Percentiles rank a stretch among this genome's conserved stretches.
These are phyloP conservation scores for Gobionotothen gibberifrons DNA, from an alignment of 2,797 vertebrate species.

Conservation along the genomic window DNA sequence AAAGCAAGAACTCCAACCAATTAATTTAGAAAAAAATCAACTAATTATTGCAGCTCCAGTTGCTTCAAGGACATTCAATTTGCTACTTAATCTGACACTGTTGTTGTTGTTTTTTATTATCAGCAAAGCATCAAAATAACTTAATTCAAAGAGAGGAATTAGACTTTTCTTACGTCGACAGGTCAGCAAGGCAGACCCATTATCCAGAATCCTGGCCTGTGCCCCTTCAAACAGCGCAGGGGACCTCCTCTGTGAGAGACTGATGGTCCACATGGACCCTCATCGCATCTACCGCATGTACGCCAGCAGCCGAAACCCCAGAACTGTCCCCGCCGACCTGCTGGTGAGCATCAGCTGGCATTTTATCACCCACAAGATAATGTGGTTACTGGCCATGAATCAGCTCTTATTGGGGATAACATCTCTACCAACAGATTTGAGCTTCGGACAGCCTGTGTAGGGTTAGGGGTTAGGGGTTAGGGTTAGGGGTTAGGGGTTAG, in stretches of 20 bases:
- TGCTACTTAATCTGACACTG: neutral
- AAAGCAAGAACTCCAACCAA: too few species aligned
- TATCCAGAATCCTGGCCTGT: slow-evolving; percentile 88
- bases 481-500: too few species aligned
- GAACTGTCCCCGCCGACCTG: slow-evolving; percentile 80
- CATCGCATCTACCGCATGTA: slow-evolving; percentile 87
- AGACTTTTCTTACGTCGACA: slow-evolving; percentile 77
- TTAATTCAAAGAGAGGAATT: slow-evolving; percentile 23
- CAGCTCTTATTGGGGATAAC: neutral
- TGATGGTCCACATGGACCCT: slow-evolving; percentile 81
- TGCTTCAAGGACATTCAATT: neutral
- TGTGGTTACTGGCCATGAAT: neutral
- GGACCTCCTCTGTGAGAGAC: slow-evolving; percentile 91
- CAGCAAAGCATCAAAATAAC: slow-evolving; percentile 81
- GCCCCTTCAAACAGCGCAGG: slow-evolving; percentile 92
- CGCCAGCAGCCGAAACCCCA: slow-evolving; percentile 85
- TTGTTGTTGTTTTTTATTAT: slow-evolving; percentile 63
- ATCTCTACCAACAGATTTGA: neutral
- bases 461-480: too few species aligned
- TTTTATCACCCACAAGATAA: neutral
- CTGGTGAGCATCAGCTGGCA: slow-evolving; percentile 75
- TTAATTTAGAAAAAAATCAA: too few species aligned
- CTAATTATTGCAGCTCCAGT: too few species aligned
- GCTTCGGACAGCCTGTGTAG: neutral
- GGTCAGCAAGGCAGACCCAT: slow-evolving; percentile 81